These are phyloP conservation scores for Clepsis dumicolana DNA, from an alignment of 2,888 invertebrate genomes.

Conservation along the genomic window DNA sequence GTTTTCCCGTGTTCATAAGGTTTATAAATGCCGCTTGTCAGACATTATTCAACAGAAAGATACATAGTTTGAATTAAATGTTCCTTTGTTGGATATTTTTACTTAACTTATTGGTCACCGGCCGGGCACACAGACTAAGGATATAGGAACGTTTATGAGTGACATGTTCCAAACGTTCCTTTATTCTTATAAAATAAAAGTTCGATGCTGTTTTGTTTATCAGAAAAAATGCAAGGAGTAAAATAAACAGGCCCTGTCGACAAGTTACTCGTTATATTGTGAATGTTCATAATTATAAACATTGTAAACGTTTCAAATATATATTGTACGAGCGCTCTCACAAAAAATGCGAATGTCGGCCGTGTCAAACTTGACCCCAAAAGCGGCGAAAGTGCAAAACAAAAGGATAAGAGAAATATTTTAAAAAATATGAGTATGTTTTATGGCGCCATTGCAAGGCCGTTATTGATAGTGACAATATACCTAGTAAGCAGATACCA, in stretches of 20 bases:
- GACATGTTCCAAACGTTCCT: no score
- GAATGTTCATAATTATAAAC: neutral
- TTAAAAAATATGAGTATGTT: slow-evolving; percentile 31
- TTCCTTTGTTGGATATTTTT: no score
- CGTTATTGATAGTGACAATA: neutral
- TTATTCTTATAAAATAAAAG: no score
- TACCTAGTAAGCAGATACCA: neutral
- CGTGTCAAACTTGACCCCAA: slow-evolving; percentile 38
- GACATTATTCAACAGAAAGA: no score
- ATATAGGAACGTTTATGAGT: no score
- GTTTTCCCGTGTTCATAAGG: neutral
- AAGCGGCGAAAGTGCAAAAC: slow-evolving; percentile 35
- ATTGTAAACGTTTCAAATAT: slow-evolving; percentile 6
- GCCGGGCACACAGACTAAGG: no score
- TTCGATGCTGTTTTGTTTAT: neutral
- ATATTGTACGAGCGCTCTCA: slow-evolving; percentile 14
- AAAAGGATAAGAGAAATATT: slow-evolving; percentile 38
- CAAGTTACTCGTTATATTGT: no score
- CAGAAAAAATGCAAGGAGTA: neutral
- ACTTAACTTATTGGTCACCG: no score
- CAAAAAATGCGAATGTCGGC: slow-evolving; percentile 32
- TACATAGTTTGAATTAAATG: no score
- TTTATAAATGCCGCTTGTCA: neutral
- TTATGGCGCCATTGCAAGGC: slow-evolving; percentile 5
- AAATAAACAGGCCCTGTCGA: no score